A percentile compares a stretch with the other conserved stretches of the same genome.
These are phyloP conservation scores for Hypena proboscidalis DNA, from an alignment of 2,888 invertebrate species.

Conservation along the genomic window DNA sequence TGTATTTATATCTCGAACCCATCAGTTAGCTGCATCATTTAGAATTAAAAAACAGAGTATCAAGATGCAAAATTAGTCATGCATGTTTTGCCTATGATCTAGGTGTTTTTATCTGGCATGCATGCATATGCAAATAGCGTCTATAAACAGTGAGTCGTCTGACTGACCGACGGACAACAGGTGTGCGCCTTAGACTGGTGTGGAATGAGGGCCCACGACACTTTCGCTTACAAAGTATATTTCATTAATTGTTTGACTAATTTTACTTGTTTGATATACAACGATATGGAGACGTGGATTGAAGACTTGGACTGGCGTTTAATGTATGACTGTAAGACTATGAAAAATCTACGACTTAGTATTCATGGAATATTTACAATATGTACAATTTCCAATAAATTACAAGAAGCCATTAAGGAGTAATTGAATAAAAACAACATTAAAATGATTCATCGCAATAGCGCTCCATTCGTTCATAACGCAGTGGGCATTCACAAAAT, in stretches of 20 bases:
- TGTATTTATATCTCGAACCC: constrained; percentile 3
- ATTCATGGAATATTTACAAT: background rate
- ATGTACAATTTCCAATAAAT: background rate
- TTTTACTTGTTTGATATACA: constrained; percentile 20
- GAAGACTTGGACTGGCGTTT: background rate
- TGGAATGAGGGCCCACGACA: constrained; percentile 42
- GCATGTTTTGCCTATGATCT: constrained; percentile 63
- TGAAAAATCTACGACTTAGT: background rate
- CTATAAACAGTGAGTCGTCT: constrained; percentile 55
- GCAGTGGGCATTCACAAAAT: background rate
- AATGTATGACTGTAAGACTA: background rate
- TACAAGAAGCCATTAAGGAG: background rate
- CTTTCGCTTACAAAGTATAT: constrained; percentile 45
- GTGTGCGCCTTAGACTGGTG: constrained; percentile 49
- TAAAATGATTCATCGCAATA: background rate
- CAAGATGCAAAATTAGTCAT: constrained; percentile 58
- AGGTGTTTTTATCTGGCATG: constrained; percentile 61
- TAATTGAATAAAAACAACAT: constrained; percentile 5
- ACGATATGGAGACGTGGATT: background rate
- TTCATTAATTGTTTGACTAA: constrained; percentile 28
- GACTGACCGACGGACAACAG: constrained; percentile 54
- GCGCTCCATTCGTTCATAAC: background rate
- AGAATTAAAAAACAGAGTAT: constrained; percentile 40
- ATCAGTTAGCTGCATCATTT: constrained; percentile 38
- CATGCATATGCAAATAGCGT: constrained; percentile 68